Percentiles rank a stretch among this genome's conserved stretches.
Conservation (phyloP, 2,888 invertebrate genomes). For the Xestoiulus laeticollis region DNA sequence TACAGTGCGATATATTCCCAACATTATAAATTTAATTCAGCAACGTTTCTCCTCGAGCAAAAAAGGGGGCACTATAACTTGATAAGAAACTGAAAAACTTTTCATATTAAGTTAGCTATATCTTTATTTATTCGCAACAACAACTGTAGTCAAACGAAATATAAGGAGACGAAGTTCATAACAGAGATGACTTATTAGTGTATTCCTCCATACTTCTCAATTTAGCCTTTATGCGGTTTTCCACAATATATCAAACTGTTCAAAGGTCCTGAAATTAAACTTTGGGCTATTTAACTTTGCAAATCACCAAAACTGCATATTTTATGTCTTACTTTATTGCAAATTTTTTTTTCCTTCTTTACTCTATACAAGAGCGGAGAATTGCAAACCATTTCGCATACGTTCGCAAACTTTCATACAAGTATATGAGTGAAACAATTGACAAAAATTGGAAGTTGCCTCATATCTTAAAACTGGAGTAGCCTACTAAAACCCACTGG, state of each 20-base stretch:
- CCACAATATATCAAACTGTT: slow-evolving; percentile 12
- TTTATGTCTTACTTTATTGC: slow-evolving; percentile 33
- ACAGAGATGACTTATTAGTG: neutral
- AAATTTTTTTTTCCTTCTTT: neutral
- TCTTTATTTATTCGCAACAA: neutral
- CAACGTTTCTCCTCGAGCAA: neutral
- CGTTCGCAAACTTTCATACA: slow-evolving; percentile 14
- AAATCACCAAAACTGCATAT: slow-evolving; percentile 34
- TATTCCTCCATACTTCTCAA: neutral
- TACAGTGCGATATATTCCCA: neutral
- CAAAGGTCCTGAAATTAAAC: slow-evolving; percentile 6
- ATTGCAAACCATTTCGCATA: slow-evolving; percentile 16
- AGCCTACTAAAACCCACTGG: slow-evolving; percentile 22
- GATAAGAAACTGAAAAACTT: neutral
- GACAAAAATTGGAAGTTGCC: slow-evolving; percentile 27
- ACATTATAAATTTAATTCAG: neutral
- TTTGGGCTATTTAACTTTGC: slow-evolving; percentile 37
- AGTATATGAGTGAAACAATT: slow-evolving; percentile 2
- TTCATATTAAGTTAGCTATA: neutral
- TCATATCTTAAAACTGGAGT: slow-evolving; percentile 31
- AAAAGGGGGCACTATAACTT: neutral
- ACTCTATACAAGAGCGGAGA: neutral
- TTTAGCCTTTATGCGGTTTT: slow-evolving; percentile 8
- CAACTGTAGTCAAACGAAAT: neutral
- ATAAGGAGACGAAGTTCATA: neutral